phyloP scores from a whole-genome alignment of 2,113 vertebrate species.

The Peromyscus leucopus region DNA sequence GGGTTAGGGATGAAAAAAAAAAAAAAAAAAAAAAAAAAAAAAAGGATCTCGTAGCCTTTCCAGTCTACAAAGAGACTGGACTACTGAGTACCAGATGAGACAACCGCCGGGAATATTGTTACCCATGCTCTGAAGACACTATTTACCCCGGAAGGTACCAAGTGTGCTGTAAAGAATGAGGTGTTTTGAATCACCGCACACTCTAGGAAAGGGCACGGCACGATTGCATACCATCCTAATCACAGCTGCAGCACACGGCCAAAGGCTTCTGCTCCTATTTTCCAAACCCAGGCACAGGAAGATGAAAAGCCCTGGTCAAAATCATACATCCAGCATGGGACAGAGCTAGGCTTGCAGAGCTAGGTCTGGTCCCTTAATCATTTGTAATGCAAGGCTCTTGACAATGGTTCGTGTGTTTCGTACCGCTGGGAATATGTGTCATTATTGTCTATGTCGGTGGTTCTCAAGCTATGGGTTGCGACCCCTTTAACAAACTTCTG shows the following conservation, averaged over 20 bases:
- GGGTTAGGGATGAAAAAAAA: neutral
- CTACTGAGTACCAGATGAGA: neutral
- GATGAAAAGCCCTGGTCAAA: neutral
- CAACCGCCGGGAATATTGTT: neutral
- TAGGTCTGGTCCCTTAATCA: neutral
- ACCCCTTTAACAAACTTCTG: neutral
- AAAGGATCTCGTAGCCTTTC: neutral
- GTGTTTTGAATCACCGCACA: neutral
- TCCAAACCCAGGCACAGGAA: neutral
- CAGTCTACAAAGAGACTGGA: neutral
- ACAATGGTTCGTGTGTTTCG: neutral
- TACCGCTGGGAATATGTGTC: neutral
- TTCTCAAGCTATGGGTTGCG: neutral
- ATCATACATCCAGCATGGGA: neutral
- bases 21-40: neutral
- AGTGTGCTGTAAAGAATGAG: neutral
- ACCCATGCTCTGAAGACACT: neutral
- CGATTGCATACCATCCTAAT: neutral
- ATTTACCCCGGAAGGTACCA: neutral
- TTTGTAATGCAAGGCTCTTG: neutral
- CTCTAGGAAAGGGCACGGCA: neutral
- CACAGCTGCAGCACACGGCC: neutral
- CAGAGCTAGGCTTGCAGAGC: neutral
- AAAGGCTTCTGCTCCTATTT: neutral
- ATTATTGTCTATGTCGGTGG: neutral